Evolutionary conservation across 2,113 vertebrate species (phyloP).

Genomic region (Leptosomus discolor): DNA sequence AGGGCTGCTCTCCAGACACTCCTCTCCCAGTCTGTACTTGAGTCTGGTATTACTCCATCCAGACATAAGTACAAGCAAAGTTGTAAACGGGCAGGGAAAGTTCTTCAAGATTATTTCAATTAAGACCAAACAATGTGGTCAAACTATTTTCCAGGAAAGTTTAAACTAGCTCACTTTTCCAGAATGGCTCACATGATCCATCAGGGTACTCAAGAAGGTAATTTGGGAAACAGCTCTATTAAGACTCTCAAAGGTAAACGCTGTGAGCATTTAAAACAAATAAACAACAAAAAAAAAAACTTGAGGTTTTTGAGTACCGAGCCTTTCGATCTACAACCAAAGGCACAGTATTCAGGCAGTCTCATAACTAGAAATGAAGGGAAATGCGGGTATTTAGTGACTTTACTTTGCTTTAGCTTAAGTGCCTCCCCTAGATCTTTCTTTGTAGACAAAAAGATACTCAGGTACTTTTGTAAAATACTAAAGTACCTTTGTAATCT

Average conservation of each 20-base stretch:
- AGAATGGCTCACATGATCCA: neutral
- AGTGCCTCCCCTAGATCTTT: neutral
- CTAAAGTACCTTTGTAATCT: neutral
- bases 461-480: neutral
- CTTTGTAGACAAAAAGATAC: neutral
- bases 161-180: neutral
- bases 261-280: neutral
- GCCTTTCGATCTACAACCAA: neutral
- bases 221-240: neutral
- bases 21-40: neutral
- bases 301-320: neutral
- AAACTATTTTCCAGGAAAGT: neutral
- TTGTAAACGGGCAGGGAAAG: neutral
- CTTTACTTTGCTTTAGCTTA: neutral
- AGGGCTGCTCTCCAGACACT: neutral
- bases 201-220: neutral
- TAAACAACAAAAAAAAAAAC: too few relatives aligned
- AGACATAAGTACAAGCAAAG: neutral
- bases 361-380: neutral
- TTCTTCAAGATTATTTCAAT: neutral
- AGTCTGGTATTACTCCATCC: neutral
- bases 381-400: neutral
- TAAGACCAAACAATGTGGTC: neutral
- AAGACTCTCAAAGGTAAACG: neutral
- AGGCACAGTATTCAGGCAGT: neutral